Percentiles rank a stretch among this genome's conserved stretches.
These are phyloP conservation scores for Chionomys nivalis DNA, from an alignment of 2,113 vertebrate species.

Conservation along the genomic window DNA sequence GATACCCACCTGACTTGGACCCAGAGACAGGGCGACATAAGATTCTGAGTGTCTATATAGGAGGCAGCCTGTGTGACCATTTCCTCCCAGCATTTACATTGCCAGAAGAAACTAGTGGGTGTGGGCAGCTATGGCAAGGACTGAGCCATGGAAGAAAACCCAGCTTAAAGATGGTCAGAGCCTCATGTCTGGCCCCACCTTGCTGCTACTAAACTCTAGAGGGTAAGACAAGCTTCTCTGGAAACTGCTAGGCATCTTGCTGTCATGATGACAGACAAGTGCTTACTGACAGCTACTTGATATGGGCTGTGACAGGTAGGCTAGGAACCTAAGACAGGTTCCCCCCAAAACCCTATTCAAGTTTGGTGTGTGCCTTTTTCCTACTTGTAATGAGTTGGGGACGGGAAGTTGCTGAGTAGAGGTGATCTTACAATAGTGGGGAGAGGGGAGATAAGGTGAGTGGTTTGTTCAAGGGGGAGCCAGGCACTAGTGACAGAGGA, in stretches of 20 bases:
- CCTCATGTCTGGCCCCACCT: background rate
- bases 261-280: accelerated
- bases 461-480: slow-evolving; percentile 6
- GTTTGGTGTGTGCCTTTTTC: background rate
- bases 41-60: background rate
- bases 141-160: background rate
- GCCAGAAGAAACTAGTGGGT: background rate
- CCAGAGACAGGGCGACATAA: no score
- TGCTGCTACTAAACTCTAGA: background rate
- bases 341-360: background rate
- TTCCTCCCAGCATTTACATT: background rate
- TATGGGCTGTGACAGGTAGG: background rate
- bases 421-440: background rate
- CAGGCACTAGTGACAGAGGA: background rate
- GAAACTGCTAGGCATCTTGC: background rate
- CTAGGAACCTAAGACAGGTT: no score
- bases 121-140: background rate
- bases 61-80: background rate
- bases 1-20: background rate
- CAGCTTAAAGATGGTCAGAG: background rate
- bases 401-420: slow-evolving; percentile 61
- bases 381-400: background rate
- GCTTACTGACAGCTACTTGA: background rate
- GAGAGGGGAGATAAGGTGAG: slow-evolving; percentile 21
- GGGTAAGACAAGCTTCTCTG: background rate